Conservation (phyloP, 2,113 vertebrate genomes). For the Takifugu bimaculatus region DNA sequence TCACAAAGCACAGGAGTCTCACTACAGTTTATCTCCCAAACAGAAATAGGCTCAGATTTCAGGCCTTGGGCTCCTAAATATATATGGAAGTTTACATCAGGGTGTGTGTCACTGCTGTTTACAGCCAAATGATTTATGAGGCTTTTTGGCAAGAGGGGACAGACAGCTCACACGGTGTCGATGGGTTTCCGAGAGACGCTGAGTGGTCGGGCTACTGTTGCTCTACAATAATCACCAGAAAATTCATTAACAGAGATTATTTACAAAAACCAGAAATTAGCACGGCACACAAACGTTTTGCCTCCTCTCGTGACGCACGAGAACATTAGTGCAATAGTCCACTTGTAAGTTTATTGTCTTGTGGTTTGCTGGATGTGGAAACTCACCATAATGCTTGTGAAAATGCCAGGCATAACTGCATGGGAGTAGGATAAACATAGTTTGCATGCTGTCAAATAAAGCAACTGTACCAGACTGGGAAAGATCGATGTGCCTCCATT, state of each 20-base stretch:
- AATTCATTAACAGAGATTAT: slow-evolving; percentile 47
- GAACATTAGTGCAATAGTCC: slow-evolving; percentile 25
- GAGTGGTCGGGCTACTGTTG: slow-evolving; percentile 39
- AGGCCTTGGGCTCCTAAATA: slow-evolving; percentile 69
- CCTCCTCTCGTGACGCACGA: slow-evolving; percentile 4
- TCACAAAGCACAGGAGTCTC: slow-evolving; percentile 44
- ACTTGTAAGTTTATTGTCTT: background rate
- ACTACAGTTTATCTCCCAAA: slow-evolving; percentile 62
- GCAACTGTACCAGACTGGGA: slow-evolving; percentile 28
- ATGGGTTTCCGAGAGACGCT: slow-evolving; percentile 41
- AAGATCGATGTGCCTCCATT: slow-evolving; percentile 31
- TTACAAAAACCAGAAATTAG: background rate
- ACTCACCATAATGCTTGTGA: slow-evolving; percentile 28
- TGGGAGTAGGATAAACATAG: slow-evolving; percentile 53
- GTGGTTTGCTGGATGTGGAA: slow-evolving; percentile 39
- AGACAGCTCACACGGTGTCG: slow-evolving; percentile 34
- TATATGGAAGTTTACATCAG: slow-evolving; percentile 78
- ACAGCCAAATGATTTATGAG: slow-evolving; percentile 80
- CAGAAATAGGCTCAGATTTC: slow-evolving; percentile 67
- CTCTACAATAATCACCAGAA: slow-evolving; percentile 39
- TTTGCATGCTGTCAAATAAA: slow-evolving; percentile 64
- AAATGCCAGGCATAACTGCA: slow-evolving; percentile 59
- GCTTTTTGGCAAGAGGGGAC: slow-evolving; percentile 51
- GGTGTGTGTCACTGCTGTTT: slow-evolving; percentile 77
- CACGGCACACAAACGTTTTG: slow-evolving; percentile 8